Evolutionary conservation across 2,113 vertebrate genomes (phyloP), one percentile per base, ranked within the genome.

Genomic region (Tachycineta bicolor): DNA sequence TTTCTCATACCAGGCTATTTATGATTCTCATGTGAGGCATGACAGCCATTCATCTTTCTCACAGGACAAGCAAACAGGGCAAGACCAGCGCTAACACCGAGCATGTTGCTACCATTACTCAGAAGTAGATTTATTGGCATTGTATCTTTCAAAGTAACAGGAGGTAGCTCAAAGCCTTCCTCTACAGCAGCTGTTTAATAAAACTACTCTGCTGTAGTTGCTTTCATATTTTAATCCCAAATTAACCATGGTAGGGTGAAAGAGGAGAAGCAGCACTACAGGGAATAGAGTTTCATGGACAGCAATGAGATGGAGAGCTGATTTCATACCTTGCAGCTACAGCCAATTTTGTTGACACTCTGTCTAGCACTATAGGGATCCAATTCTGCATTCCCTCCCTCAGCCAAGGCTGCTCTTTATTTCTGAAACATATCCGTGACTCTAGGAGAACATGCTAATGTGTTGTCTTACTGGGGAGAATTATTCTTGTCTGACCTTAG

Each of bases 171-270:
- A 94, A 94, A 96, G 75, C 64, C 83, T 84, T 77, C 75, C 86
- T 84, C 79, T 89, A 25, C 68, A 69, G 82, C 80, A 95, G 83
- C 83, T 96, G 90, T 80, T 96, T 89, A 93, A 86, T 86, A 89
- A 89, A 89, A 94, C 47, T 46, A 81, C 37, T 92, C 80, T 87
- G 83, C 2, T 8, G 67, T 53, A 58, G 83, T 83, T 93, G 68
- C 83, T 89, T 96, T 96, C 86, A 68, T 94, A 82, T 95, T 96
- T 94, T 91, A 97, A 94, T 97, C 88, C 55, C 78, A 95, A 95
- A 97, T 83, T 90, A 96, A 33, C 74, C 74, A 33, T 20, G 70
- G 84, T 90, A 67, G 69, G 75, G 71, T 69, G 85, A 86, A 86
- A 65, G 68, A 92, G 78, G 68, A 93, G 88, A 77, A 88, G 67